Evolutionary conservation across 2,888 invertebrate species (phyloP).

Genomic region (Drosophila leonis): DNA sequence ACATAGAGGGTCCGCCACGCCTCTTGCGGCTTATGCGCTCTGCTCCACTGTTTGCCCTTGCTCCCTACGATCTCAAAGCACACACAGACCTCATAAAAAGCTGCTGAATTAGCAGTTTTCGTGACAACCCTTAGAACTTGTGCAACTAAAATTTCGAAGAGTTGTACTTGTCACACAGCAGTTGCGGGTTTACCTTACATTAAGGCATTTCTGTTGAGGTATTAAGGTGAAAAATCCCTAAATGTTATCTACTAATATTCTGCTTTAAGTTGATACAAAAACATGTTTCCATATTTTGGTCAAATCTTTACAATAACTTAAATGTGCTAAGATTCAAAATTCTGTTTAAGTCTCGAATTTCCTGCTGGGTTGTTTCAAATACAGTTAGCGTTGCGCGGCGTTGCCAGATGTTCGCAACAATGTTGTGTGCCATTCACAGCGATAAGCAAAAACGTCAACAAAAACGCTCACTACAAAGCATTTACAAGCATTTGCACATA

Average conservation of each 20-base stretch:
- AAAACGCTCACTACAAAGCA: slow-evolving; percentile 50
- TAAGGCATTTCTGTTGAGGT: background rate
- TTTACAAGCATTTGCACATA: slow-evolving; percentile 43
- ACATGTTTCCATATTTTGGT: background rate
- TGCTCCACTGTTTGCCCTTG: slow-evolving; percentile 40
- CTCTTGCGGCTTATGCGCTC: slow-evolving; percentile 43
- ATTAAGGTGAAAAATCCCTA: background rate
- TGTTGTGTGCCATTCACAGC: slow-evolving; percentile 41
- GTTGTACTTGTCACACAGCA: slow-evolving; percentile 13
- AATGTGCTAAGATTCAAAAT: background rate
- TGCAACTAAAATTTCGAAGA: background rate
- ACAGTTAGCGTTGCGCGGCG: background rate
- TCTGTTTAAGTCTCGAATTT: background rate
- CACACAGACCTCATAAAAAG: slow-evolving; percentile 22
- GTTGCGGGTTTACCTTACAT: background rate
- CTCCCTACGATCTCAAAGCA: slow-evolving; percentile 25
- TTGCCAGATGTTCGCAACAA: slow-evolving; percentile 31
- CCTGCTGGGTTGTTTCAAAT: slow-evolving; percentile 6
- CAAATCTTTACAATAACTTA: background rate
- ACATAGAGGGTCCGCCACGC: slow-evolving; percentile 8
- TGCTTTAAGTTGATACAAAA: too few species aligned
- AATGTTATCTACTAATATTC: background rate
- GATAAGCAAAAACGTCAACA: slow-evolving; percentile 55
- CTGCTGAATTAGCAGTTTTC: slow-evolving; percentile 47
- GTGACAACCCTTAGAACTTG: slow-evolving; percentile 24